Conservation (phyloP, 2,113 vertebrate species). For the Silurus glanis region DNA sequence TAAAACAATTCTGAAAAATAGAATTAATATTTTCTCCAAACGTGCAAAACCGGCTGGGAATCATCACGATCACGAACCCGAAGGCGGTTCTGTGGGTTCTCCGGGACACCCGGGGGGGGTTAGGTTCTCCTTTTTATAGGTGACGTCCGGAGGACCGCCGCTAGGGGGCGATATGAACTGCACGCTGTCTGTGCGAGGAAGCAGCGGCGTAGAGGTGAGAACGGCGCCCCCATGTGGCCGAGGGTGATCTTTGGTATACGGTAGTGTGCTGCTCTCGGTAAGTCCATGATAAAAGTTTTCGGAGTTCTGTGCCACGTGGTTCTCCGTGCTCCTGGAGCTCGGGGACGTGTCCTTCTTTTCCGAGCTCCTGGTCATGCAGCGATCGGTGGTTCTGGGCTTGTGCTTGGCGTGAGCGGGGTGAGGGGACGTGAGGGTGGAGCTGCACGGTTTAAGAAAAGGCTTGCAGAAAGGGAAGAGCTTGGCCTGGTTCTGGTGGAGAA, state of each 20-base stretch:
- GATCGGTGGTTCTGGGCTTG: conserved; percentile 44
- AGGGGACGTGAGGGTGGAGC: conserved; percentile 45
- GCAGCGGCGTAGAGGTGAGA: conserved; percentile 77
- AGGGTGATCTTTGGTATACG: conserved; percentile 54
- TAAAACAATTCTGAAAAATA: conserved; percentile 75
- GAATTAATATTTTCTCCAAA: conserved; percentile 66
- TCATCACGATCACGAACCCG: conserved; percentile 70
- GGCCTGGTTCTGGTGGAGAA: conserved; percentile 65
- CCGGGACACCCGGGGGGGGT: conserved; percentile 42
- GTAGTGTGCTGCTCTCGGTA: conserved; percentile 58
- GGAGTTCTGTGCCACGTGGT: conserved; percentile 12
- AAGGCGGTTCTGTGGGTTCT: conserved; percentile 68
- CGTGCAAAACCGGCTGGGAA: conserved; percentile 84
- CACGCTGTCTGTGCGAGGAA: conserved; percentile 64
- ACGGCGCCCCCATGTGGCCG: conserved; percentile 60
- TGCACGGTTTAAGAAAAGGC: conserved; percentile 52
- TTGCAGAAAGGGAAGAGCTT: conserved; percentile 61
- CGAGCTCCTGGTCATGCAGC: conserved; percentile 34
- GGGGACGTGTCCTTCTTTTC: conserved; percentile 41
- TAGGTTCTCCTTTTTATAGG: conserved; percentile 54
- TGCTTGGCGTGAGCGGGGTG: conserved; percentile 27
- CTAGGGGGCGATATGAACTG: conserved; percentile 66
- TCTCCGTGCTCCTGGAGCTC: conserved; percentile 40
- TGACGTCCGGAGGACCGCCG: conserved; percentile 60
- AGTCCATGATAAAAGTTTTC: background rate